Evolutionary conservation across 2,113 vertebrate genomes (phyloP).

Genomic region (Ptilorrhoa leucosticta): DNA sequence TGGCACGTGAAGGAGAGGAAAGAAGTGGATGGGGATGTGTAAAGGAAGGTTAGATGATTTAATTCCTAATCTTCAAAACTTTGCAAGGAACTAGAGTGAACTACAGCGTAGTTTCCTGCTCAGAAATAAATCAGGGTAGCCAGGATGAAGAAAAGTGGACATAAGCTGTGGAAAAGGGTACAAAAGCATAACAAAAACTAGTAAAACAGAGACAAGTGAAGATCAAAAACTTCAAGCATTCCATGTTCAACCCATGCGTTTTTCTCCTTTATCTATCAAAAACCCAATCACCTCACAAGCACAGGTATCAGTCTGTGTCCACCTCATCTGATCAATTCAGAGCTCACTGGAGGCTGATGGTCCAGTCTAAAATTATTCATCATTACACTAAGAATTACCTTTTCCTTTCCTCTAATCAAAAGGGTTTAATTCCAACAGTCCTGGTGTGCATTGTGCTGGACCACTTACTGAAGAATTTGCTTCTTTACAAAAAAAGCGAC

Average conservation of each 20-base stretch:
- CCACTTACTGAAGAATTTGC: neutral
- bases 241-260: neutral
- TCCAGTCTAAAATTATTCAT: neutral
- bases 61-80: neutral
- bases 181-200: neutral
- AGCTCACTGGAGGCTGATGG: neutral
- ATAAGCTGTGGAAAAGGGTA: neutral
- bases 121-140: neutral
- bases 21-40: neutral
- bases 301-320: neutral
- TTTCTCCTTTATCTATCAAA: neutral
- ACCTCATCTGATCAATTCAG: neutral
- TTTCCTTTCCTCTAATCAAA: neutral
- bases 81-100: neutral
- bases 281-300: neutral
- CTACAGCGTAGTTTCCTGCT: neutral
- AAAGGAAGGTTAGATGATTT: neutral
- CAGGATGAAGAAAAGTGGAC: neutral
- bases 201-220: neutral
- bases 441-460: neutral
- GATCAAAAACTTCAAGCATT: neutral
- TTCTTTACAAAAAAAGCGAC: neutral
- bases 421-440: neutral
- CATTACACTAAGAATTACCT: neutral
- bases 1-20: neutral